These are phyloP conservation scores for Austrolebias charrua DNA, from an alignment of 2,797 vertebrate genomes.

Conservation along the genomic window DNA sequence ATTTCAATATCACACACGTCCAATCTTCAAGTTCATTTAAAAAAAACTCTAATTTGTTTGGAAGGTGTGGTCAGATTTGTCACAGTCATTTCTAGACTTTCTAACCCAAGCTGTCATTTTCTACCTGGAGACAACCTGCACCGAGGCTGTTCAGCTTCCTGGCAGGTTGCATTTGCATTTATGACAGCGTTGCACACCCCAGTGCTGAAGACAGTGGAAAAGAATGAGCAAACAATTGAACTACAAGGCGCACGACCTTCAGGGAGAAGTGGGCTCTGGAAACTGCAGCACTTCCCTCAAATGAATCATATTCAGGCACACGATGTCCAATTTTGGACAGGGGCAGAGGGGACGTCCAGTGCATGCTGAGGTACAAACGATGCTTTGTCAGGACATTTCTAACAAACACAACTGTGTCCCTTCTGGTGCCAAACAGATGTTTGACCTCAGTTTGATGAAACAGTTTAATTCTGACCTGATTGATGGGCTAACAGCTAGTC, in stretches of 20 bases:
- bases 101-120: slow-evolving; percentile 33
- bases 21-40: neutral
- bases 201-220: slow-evolving; percentile 32
- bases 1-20: slow-evolving; percentile 13
- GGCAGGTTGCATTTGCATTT: slow-evolving; percentile 51
- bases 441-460: too few species aligned
- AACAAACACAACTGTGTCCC: slow-evolving; percentile 49
- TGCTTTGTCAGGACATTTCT: slow-evolving; percentile 55
- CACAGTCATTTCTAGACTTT: too few species aligned
- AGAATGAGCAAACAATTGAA: slow-evolving; percentile 45
- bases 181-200: slow-evolving; percentile 33
- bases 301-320: slow-evolving; percentile 27
- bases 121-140: slow-evolving; percentile 47
- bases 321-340: slow-evolving; percentile 36
- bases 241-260: slow-evolving; percentile 57
- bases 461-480: too few species aligned
- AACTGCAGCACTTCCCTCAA: slow-evolving; percentile 1
- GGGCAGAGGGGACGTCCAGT: slow-evolving; percentile 41
- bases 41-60: too few species aligned
- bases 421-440: slow-evolving; percentile 28
- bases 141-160: neutral
- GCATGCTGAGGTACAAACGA: slow-evolving; percentile 66
- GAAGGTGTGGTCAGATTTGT: too few species aligned
- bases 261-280: slow-evolving; percentile 25
- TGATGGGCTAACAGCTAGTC: too few species aligned